phyloP scores from a whole-genome alignment of 2,888 invertebrate species.

The Brachyopa scutellaris region DNA sequence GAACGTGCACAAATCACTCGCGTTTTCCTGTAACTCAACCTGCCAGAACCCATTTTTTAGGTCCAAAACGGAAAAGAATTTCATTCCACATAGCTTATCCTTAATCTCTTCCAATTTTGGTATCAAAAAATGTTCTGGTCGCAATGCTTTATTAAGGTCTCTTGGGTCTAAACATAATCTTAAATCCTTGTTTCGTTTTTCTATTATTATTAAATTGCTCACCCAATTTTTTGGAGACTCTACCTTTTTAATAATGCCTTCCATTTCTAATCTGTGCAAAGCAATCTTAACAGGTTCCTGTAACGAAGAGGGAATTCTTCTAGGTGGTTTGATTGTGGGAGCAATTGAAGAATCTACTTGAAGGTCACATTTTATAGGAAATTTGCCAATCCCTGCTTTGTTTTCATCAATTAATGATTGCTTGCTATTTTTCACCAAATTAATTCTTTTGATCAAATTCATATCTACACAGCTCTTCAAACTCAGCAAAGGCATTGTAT shows the following conservation, averaged over 20 bases:
- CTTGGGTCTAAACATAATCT: conserved; percentile 10
- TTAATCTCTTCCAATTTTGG: background rate
- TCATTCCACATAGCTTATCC: conserved; percentile 3
- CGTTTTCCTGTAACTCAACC: background rate
- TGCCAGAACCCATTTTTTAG: conserved; percentile 4
- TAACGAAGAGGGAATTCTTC: background rate
- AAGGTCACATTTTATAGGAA: conserved; percentile 5
- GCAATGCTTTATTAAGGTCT: conserved; percentile 11
- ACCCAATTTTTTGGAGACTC: conserved; percentile 6
- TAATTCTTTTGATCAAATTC: too few relatives aligned
- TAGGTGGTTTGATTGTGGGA: background rate
- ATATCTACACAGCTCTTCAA: too few relatives aligned
- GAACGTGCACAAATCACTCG: conserved; percentile 7
- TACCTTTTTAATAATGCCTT: conserved; percentile 9
- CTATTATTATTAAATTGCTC: conserved; percentile 14
- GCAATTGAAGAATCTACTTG: background rate
- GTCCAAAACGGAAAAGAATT: conserved; percentile 1
- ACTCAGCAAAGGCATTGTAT: too few relatives aligned
- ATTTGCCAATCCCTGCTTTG: background rate
- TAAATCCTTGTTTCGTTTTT: conserved; percentile 5
- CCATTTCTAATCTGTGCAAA: background rate
- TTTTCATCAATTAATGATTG: too few relatives aligned
- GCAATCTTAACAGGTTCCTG: background rate
- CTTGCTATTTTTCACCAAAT: too few relatives aligned
- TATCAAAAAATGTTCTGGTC: conserved; percentile 2